Base-by-base conservation (phyloP, 2,113 vertebrate genomes). In the Paramormyrops kingsleyae region DNA sequence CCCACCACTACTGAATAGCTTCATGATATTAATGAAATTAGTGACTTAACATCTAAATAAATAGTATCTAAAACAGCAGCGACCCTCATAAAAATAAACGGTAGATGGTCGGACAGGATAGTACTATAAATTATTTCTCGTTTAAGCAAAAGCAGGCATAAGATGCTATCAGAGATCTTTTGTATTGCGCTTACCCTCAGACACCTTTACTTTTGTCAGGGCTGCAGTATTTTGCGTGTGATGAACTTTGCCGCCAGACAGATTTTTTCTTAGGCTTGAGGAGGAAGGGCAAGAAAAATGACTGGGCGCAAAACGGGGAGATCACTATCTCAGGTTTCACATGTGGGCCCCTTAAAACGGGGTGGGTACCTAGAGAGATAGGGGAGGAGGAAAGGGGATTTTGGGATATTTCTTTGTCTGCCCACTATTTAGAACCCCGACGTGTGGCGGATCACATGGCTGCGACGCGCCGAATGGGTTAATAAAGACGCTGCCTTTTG, bases 381-480 rank as follows among this genome's bases (percentile, higher is more conserved):
- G 42, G 88, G 90, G 87, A 74, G 88, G 62, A 89, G 89, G 89
- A 56, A 89, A 91, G 91, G 92, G 91, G 84, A 91, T 77, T 88
- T 92, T 88, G 92, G 94, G 93, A 91, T 90, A 91, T 53, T 83
- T 95, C 95, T 93, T 96, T 92, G 92, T 94, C 94, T 91, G 92
- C 91, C 89, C 47, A 21, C 87, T 39, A 77, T 90, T 89, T 91
- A 83, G 91, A 89, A 91, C 87, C 87, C 93, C 89, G 91, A 90
- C 93, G 91, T 92, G 88, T 89, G 92, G 90, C 94, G 94, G 94
- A 94, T 94, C 95, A 93, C 70, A 59, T 19, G 89, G 90, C 49
- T 17, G 35, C 21, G 39, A 31, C 27, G 88, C 49, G 50, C 94
- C 88, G 93, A 31, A 90, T 83, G 93, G 91, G 91, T 93, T 93